Base-by-base conservation (phyloP, 2,797 vertebrate genomes). In the Hozukius guyotensis region DNA sequence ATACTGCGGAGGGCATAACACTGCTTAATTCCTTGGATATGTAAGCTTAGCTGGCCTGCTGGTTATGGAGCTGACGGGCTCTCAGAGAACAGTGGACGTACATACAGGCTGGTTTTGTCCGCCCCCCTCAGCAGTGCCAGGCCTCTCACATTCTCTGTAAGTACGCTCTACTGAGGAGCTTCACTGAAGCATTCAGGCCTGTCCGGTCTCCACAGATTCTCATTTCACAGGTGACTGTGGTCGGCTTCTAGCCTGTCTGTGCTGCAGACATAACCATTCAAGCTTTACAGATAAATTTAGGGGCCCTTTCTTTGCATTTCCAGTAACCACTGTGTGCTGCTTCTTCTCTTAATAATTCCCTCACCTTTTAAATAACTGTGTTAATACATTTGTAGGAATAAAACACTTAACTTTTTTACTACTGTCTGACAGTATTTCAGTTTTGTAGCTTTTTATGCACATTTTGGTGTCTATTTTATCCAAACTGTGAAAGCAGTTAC, bases 151-250 rank as follows among this genome's bases (percentile, higher is more conserved):
- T 89, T 92, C 92, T 91, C 90, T 86, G 88, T 88, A 82, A 91
- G 91, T 86, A 81, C 79, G 93, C 90, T 89, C 93, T 88, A 77
- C 88, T 93, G 92, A 93, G 90, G 86, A 89, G 89, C 91, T 81
- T 81, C 91, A 88, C 74, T 42, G 88, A 59, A 93, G 93, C 94
- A 67, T 92, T 94, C 93, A 95, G 89, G 87, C 93, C 85, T 91
- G 90, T 93, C 94, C 87, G 22, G 83, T 87, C 93, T 90, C 90
- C 93, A 94, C 90, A 92, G 88, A 94, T 95, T 95, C 93, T 95
- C 94, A 95, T 95, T 95, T 95, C 95, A 95, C 95, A 95, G 95
- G 95, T 95, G 94, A 94, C 93, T 95, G 94, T 95, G 92, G 94
- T 92, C 90, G 85, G 89, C 93, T 92, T 89, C 88, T 82, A 92